Evolutionary conservation across 2,797 vertebrate species (phyloP).

Genomic region (Sphenodon punctatus): DNA sequence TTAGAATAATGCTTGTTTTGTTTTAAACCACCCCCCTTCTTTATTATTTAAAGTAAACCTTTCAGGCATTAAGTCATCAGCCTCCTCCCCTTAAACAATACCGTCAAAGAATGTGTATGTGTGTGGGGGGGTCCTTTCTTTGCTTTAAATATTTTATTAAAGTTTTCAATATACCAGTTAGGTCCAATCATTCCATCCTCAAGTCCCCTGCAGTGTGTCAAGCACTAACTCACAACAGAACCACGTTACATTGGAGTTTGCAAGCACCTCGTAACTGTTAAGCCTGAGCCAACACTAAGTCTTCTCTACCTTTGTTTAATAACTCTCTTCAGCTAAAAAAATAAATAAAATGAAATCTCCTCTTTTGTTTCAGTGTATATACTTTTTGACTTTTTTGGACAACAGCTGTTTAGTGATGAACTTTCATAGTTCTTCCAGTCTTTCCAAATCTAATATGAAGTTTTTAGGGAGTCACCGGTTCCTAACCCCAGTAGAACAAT

Average conservation of each 20-base stretch:
- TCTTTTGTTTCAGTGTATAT: background rate
- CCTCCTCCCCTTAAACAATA: background rate
- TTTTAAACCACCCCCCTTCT: no score
- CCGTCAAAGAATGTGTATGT: accelerated
- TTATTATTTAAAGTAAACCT: no score
- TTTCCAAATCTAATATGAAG: no score
- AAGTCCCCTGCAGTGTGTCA: background rate
- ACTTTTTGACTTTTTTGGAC: background rate
- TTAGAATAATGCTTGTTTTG: slow-evolving; percentile 31
- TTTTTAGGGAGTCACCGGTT: no score
- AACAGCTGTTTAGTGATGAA: background rate
- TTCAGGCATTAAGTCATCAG: slow-evolving; percentile 6
- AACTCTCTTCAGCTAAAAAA: background rate
- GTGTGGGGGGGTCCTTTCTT: background rate
- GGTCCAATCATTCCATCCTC: background rate
- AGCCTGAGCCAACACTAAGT: background rate
- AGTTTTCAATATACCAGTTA: background rate
- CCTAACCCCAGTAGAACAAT: no score
- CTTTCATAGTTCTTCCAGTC: no score
- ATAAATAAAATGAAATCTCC: background rate
- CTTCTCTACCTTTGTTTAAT: background rate
- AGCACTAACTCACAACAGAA: background rate
- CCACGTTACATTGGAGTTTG: background rate
- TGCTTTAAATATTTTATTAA: background rate
- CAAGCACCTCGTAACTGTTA: background rate